Conservation (phyloP, 1,140 invertebrate species). For the Aphaenogaster ashmeadi region DNA sequence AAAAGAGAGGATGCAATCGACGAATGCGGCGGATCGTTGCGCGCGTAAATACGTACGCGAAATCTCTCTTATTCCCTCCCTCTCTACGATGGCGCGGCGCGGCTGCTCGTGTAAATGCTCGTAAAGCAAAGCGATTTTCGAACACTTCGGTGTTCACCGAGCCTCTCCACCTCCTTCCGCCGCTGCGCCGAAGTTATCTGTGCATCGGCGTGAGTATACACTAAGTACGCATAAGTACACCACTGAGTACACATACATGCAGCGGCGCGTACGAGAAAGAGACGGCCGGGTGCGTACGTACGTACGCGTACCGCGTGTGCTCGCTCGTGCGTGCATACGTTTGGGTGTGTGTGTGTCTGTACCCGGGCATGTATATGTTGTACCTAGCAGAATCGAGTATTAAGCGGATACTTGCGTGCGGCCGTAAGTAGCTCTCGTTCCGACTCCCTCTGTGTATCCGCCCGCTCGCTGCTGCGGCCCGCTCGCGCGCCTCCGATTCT, state of each 20-base stretch:
- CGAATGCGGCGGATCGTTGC: neutral
- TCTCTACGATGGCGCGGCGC: constrained; percentile 13
- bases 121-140: constrained; percentile 79
- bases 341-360: neutral
- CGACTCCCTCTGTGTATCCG: constrained; percentile 58
- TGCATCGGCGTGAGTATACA: constrained; percentile 77
- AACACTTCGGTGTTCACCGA: constrained; percentile 76
- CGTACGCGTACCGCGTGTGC: neutral
- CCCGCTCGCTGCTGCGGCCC: constrained; percentile 55
- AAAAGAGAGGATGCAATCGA: neutral
- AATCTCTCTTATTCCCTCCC: constrained; percentile 39
- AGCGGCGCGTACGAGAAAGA: constrained; percentile 2
- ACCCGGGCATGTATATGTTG: neutral
- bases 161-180: constrained; percentile 59
- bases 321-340: neutral
- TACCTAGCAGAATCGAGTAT: constrained; percentile 70
- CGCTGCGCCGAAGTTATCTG: constrained; percentile 72
- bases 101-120: constrained; percentile 69
- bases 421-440: constrained; percentile 74
- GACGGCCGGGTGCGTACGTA: neutral
- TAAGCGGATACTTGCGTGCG: constrained; percentile 77
- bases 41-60: constrained; percentile 21
- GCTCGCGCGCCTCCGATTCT: constrained; percentile 60
- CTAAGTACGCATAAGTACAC: constrained; percentile 74
- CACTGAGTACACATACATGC: constrained; percentile 50